Conservation (phyloP, 2,797 vertebrate genomes). For the Epinephelus awoara region DNA sequence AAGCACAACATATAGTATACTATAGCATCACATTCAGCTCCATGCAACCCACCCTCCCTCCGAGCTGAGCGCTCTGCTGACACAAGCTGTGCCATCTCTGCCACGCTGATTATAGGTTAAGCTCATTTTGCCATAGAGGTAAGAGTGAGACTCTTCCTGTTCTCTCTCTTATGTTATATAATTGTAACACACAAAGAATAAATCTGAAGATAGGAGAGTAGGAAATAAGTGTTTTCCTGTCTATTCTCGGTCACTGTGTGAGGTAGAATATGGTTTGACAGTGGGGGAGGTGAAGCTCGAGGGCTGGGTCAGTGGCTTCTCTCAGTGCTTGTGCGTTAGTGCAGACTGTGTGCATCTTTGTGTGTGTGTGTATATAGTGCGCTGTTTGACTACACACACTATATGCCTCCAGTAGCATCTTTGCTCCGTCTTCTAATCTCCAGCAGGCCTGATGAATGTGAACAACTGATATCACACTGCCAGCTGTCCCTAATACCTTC, state of each 20-base stretch:
- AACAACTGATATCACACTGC: conserved; percentile 75
- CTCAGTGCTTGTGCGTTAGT: conserved; percentile 63
- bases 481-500: conserved; percentile 77
- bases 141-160: conserved; percentile 19
- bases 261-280: conserved; percentile 57
- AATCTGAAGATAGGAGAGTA: conserved; percentile 22
- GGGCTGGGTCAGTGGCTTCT: conserved; percentile 57
- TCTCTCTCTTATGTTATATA: conserved; percentile 30
- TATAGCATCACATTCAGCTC: conserved; percentile 17
- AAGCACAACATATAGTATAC: conserved; percentile 17
- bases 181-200: conserved; percentile 51
- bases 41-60: conserved; percentile 19
- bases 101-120: conserved; percentile 59
- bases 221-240: conserved; percentile 2
- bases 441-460: conserved; percentile 73
- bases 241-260: conserved; percentile 43
- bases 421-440: conserved; percentile 72
- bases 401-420: conserved; percentile 62
- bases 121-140: conserved; percentile 51
- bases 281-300: conserved; percentile 51
- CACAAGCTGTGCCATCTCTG: conserved; percentile 38
- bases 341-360: conserved; percentile 25
- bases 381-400: conserved; percentile 38
- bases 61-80: conserved; percentile 18
- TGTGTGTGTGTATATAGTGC: conserved; percentile 34